Conservation (phyloP, 2,113 vertebrate genomes). For the Vireo altiloquus region DNA sequence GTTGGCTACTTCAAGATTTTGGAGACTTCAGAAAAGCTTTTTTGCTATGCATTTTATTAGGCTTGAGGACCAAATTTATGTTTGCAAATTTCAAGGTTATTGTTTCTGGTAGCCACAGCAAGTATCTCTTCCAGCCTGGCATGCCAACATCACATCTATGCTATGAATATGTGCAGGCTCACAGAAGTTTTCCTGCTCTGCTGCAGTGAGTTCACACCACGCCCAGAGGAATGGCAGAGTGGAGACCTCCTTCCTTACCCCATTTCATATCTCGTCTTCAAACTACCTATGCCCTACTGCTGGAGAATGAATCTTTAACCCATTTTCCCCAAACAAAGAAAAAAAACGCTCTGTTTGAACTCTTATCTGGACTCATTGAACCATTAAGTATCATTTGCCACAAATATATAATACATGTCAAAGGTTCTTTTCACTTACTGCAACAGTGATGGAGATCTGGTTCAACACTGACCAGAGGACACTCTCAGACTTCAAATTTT, state of each 20-base stretch:
- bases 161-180: background rate
- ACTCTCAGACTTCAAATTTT: background rate
- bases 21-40: background rate
- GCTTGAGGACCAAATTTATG: background rate
- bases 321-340: background rate
- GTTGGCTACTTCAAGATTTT: background rate
- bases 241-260: background rate
- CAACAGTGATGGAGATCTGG: background rate
- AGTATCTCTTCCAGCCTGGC: background rate
- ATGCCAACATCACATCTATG: background rate
- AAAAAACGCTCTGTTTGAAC: fast-evolving
- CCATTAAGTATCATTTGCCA: background rate
- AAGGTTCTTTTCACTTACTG: background rate
- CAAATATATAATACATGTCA: background rate
- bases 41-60: background rate
- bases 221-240: background rate
- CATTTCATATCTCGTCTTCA: background rate
- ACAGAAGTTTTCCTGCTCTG: background rate
- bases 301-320: background rate
- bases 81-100: background rate
- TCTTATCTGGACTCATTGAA: background rate
- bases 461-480: background rate
- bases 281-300: background rate
- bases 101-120: background rate
- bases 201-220: background rate